These are phyloP conservation scores for Morpho deidamia DNA, from an alignment of 2,888 invertebrate genomes.

Conservation along the genomic window DNA sequence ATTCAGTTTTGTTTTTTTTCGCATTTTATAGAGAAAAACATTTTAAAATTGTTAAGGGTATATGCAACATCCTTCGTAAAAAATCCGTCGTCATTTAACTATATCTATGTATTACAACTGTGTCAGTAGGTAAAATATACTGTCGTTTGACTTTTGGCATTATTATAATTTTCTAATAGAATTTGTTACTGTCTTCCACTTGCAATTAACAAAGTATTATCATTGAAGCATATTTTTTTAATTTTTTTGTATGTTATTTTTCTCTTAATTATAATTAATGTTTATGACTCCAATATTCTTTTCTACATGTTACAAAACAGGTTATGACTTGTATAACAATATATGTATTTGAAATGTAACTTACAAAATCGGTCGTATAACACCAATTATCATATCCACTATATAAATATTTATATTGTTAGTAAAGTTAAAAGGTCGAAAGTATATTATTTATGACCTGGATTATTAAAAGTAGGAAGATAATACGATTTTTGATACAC, in stretches of 20 bases:
- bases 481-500: slow-evolving; percentile 59
- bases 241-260: too few species aligned
- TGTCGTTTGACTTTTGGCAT: not conserved
- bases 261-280: too few species aligned
- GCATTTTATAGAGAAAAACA: too few species aligned
- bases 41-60: too few species aligned
- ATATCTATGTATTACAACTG: too few species aligned
- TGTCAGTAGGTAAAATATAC: not conserved
- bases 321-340: not conserved
- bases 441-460: slow-evolving; percentile 35
- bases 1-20: not conserved
- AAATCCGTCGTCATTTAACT: too few species aligned
- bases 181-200: slow-evolving; percentile 4
- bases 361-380: slow-evolving; percentile 22
- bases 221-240: not conserved
- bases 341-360: not conserved
- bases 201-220: not conserved
- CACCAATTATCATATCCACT: slow-evolving; percentile 32
- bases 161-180: not conserved
- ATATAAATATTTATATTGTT: slow-evolving; percentile 49
- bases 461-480: slow-evolving; percentile 33
- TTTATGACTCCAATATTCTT: too few species aligned
- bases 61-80: too few species aligned
- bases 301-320: too few species aligned
- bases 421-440: slow-evolving; percentile 32